Evolutionary conservation across 2,888 invertebrate species (phyloP), one percentile per base, ranked within the genome.

Genomic region (Melieria picta): DNA sequence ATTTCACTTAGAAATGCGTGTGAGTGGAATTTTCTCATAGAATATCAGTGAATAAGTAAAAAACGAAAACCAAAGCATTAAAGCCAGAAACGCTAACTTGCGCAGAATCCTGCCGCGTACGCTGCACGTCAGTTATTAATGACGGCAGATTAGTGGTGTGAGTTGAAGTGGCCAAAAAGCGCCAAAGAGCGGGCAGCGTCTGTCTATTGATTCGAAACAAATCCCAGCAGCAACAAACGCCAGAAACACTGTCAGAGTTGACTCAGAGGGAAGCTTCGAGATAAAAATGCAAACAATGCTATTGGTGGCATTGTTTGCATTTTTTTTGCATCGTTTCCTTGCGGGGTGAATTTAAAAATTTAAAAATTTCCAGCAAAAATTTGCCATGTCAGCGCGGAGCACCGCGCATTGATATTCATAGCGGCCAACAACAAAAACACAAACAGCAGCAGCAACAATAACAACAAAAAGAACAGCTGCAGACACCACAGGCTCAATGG

Each of bases 341-440:
- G 30, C 1, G 30, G 30, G 30, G 3, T 1, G 30, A 30, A 2
- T 30, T 30, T 30, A 30, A 30, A 30, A 30, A 30, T 30, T 30
- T 30, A 1, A 30, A 30, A 30, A 30, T 30, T 30, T 30, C 30
- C 30, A 30, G 30, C 30, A 30, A 30, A 3, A 30, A 30, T 3
- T 30, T 30, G 30, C 30, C 30, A 30, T 30, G 30, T 30, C 30
- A 30, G 30, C 30, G 30, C 3, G 30, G 2, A 1, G 3, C 30
- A 30, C 30, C 30, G 30, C 30, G 30, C n/a, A 58, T 58, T 30
- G 30, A 58, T 58, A 7, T 16, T 30, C 16, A 58, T 58, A 13
- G 30, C 57, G 68, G 47, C 56, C 65, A 63, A 73, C 65, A 63
- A 71, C 65, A 62, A 71, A 68, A 73, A 75, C 55, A 70, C 62